phyloP scores from a whole-genome alignment of 2,797 vertebrate genomes.

The Lophura swinhoii region DNA sequence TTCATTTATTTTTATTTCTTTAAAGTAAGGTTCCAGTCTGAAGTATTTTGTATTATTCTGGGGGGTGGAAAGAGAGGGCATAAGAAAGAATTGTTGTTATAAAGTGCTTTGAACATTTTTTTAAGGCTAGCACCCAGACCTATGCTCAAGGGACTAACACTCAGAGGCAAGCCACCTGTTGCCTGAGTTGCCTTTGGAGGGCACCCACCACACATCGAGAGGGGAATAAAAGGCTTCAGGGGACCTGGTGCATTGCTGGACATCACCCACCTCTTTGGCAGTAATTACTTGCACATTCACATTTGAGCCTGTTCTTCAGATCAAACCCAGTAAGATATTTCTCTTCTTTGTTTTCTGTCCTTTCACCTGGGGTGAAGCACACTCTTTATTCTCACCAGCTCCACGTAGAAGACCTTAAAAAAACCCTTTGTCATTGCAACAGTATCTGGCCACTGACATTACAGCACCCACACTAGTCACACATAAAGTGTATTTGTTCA shows the following conservation, averaged over 20 bases:
- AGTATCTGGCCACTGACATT: background rate
- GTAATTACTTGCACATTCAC: background rate
- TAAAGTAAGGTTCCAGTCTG: background rate
- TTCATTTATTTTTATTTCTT: conserved; percentile 20
- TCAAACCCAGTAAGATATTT: conserved; percentile 16
- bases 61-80: fast-evolving
- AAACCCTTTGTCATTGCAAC: conserved; percentile 41
- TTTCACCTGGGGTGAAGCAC: background rate
- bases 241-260: background rate
- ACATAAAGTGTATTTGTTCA: conserved; percentile 8
- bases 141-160: background rate
- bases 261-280: background rate
- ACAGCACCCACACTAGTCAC: conserved; percentile 2
- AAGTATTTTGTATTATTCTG: background rate
- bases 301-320: conserved; percentile 32
- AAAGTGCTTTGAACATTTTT: background rate
- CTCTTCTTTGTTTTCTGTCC: conserved; percentile 15
- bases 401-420: conserved; percentile 36
- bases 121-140: background rate
- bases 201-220: background rate
- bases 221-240: background rate
- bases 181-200: background rate
- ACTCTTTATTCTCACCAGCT: conserved; percentile 37
- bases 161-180: background rate
- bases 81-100: background rate